Evolutionary conservation across 1,140 invertebrate genomes (phyloP), one percentile per base, ranked within the genome.

Genomic region (Triops cancriformis): DNA sequence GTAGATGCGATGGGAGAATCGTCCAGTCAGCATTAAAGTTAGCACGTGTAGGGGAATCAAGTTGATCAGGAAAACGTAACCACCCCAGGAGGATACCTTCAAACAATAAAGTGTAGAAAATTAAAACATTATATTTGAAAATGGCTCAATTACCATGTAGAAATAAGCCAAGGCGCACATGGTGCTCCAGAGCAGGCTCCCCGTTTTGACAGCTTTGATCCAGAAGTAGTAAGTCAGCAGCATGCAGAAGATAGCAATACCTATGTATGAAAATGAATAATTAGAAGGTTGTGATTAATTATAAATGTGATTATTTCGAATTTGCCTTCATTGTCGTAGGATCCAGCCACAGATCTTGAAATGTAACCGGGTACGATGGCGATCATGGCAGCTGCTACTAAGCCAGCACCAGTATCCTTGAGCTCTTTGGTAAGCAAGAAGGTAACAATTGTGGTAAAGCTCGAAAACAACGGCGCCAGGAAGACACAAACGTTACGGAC

Each of bases 191-290:
- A 94, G 91, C 77, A 98, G 91, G 26, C 94, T 93, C 79, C 97
- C 97, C 79, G 94, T 97, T 86, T 98, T 98, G 0, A 98, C 94
- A 23, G 96, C 91, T 86, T 98, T 98, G 76, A 98, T 98, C 97
- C 97, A 99, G 84, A 96, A 89, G 83, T 96, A 97, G 85, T 98
- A 99, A 0, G 97, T 99, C 64, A 98, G 88, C 74, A 98, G 86
- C 96, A 98, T 98, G 84, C 96, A 98, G 87, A 98, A 98, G 82
- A 99, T 98, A 37, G 97, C 97, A 84, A 99, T 99, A 77, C 85
- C 84, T 84, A 74, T 23, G 80, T 7, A 7, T 37, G 7, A 80
- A 79, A 80, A 80, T 1, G 77, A 26, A 51, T 4, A 45, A 77
- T 14, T 26, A 23, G 14, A 18, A 77, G 18, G 14, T 1, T 76